Evolutionary conservation across 2,888 invertebrate species (phyloP), one percentile per base, ranked within the genome.

Genomic region (Caenorhabditis parvicauda): DNA sequence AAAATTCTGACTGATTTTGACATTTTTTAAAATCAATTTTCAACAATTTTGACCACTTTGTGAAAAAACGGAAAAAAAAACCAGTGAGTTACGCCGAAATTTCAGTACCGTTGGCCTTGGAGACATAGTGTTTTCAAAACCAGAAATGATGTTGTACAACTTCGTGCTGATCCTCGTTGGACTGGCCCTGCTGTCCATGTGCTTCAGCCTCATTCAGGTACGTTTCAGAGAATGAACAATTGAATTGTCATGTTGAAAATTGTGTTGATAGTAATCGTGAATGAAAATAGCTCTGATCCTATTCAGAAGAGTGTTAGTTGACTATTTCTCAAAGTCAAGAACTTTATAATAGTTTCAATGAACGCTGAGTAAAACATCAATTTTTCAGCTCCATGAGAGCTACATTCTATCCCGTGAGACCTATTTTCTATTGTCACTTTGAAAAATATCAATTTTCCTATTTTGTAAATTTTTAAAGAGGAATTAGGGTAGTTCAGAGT

Each of bases 81-180:
- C n/a, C n/a, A n/a, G n/a, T n/a, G n/a, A n/a, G n/a, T n/a, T n/a
- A n/a, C n/a, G n/a, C n/a, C n/a, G 19, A 14, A 38, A 45, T 50
- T 71, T 60, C 47, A 76, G 77, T 57, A 80, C 80, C 29, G 78
- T 80, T 6, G 79, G 79, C 2, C 64, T 80, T 3, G 80, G 80
- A 6, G 80, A 80, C 52, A 69, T 80, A 38, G 66, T 78, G 4
- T 77, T 80, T 22, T 61, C 66, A n/a, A 76, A 78, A 27, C 72
- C 72, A 6, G 76, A 79, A 54, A 77, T 79, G 78, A 79, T 80
- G 74, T 56, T 79, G 21, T 68, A 67, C 44, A 79, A 80, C 54
- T 80, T 80, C 50, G 51, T 75, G 27, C 62, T 80, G 28, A 80
- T 80, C 48, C 68, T 80, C 21, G 65, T 80, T 44, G 80, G 80